Conservation (phyloP, 2,797 vertebrate species). For the Merluccius polli region DNA sequence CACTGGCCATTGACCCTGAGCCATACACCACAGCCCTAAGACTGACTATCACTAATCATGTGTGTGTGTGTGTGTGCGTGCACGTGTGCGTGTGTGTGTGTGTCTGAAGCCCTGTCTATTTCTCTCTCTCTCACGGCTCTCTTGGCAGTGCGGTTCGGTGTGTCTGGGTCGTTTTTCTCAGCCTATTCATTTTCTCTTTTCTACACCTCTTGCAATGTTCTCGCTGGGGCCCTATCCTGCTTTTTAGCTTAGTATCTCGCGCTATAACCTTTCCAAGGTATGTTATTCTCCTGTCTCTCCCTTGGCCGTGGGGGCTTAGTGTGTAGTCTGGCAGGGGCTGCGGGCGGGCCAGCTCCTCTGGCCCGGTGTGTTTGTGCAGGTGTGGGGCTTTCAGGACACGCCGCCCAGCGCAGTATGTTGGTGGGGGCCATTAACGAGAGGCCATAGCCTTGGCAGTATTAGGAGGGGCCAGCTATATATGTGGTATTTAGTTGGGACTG, state of each 20-base stretch:
- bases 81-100: not conserved
- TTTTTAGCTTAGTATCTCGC: conserved; percentile 56
- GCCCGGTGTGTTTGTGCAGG: conserved; percentile 76
- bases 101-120: not conserved
- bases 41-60: not conserved
- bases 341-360: conserved; percentile 52
- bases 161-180: not conserved
- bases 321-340: conserved; percentile 43
- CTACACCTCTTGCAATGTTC: conserved; percentile 4
- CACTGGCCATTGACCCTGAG: not conserved
- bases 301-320: conserved; percentile 62
- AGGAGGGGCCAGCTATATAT: conserved; percentile 66
- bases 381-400: conserved; percentile 67
- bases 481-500: conserved; percentile 68
- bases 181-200: conserved; percentile 4
- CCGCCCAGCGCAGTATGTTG: conserved; percentile 55
- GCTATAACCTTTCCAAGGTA: conserved; percentile 61
- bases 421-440: conserved; percentile 58
- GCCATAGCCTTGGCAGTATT: conserved; percentile 57
- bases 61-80: not conserved
- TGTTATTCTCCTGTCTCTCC: conserved; percentile 59
- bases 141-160: not conserved
- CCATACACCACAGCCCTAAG: not conserved
- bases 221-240: conserved; percentile 18
- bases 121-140: not conserved